These are phyloP conservation scores for Abrostola tripartita DNA, from an alignment of 2,888 invertebrate species.

Conservation along the genomic window DNA sequence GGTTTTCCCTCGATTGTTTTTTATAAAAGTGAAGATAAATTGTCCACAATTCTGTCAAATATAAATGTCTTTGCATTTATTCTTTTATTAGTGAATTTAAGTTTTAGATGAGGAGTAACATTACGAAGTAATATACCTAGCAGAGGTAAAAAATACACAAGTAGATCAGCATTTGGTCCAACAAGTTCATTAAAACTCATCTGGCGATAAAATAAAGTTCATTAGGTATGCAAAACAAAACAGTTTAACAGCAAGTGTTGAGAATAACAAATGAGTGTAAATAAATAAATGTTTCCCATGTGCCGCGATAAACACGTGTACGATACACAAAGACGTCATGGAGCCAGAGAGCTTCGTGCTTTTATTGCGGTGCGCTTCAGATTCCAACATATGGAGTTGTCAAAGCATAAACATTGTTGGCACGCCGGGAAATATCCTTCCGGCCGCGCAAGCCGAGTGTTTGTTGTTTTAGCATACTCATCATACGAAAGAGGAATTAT, in stretches of 20 bases:
- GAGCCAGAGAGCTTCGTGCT: constrained; percentile 51
- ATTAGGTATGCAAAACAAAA: constrained; percentile 27
- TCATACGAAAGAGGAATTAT: no score
- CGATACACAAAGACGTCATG: constrained; percentile 63
- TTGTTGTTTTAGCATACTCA: no score
- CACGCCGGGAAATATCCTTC: constrained; percentile 64
- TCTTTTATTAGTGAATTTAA: no score
- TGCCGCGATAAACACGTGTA: constrained; percentile 62
- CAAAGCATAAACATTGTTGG: constrained; percentile 52
- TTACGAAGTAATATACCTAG: no score
- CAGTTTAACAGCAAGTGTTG: constrained; percentile 18
- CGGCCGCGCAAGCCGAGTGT: constrained; percentile 52
- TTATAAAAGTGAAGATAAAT: no score
- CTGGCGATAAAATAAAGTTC: constrained; percentile 13
- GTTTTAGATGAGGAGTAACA: no score
- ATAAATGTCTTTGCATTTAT: no score
- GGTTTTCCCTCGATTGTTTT: background rate
- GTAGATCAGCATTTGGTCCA: no score
- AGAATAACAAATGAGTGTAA: constrained; percentile 40
- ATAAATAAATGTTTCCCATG: constrained; percentile 45
- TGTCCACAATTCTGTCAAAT: no score
- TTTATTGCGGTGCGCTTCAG: constrained; percentile 61
- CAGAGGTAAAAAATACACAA: no score
- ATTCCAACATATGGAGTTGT: constrained; percentile 47
- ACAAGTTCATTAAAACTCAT: constrained; percentile 9